A percentile compares a stretch with the other conserved stretches of the same genome.
phyloP scores from a whole-genome alignment of 2,888 invertebrate genomes.

The Dryococelus australis region DNA sequence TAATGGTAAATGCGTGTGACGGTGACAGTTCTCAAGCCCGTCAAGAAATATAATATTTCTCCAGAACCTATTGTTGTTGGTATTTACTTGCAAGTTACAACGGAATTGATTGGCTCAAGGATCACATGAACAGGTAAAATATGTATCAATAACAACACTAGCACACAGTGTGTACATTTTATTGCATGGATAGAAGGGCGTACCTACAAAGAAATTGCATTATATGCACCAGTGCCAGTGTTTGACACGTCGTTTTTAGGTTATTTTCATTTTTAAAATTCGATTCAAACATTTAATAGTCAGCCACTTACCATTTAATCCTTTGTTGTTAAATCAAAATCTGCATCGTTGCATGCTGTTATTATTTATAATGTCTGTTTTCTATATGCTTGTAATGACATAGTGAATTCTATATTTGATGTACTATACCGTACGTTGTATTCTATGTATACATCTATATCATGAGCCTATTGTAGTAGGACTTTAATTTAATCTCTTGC shows the following conservation, averaged over 20 bases:
- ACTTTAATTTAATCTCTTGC: too few species aligned
- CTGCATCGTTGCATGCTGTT: too few species aligned
- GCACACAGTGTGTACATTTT: neutral
- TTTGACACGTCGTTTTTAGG: neutral
- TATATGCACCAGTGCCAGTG: neutral
- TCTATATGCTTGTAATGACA: too few species aligned
- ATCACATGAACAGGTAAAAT: neutral
- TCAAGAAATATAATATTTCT: neutral
- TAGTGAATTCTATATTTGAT: too few species aligned
- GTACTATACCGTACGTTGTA: too few species aligned
- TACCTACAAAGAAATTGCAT: neutral
- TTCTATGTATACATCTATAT: too few species aligned
- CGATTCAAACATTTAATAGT: too few species aligned
- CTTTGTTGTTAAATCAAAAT: too few species aligned
- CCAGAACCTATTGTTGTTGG: neutral
- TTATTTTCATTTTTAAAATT: too few species aligned
- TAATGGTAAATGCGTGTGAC: neutral
- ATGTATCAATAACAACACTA: neutral
- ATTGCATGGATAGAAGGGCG: neutral
- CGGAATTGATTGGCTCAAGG: neutral
- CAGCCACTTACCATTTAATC: too few species aligned
- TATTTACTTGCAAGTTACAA: neutral
- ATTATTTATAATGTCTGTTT: too few species aligned
- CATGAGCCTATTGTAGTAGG: too few species aligned
- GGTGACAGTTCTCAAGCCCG: neutral